These are phyloP conservation scores for Menura novaehollandiae DNA, from an alignment of 2,113 vertebrate species.

Conservation along the genomic window DNA sequence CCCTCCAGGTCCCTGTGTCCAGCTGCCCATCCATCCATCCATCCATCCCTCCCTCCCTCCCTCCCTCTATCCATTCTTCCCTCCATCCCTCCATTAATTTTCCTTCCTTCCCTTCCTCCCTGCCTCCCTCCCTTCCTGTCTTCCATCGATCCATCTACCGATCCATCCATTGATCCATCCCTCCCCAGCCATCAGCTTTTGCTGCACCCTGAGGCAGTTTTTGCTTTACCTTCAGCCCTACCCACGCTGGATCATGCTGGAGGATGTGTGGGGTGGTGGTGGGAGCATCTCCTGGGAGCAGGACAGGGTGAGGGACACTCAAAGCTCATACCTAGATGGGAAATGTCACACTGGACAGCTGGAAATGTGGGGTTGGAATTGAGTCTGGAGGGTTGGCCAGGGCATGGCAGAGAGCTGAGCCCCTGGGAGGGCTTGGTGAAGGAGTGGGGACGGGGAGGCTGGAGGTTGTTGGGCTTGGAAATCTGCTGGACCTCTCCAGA, in stretches of 20 bases:
- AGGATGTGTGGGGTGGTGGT: neutral
- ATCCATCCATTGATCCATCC: neutral
- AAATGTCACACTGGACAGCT: neutral
- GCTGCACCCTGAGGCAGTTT: neutral
- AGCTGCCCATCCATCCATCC: neutral
- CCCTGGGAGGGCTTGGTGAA: no score
- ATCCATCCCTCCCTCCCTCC: neutral
- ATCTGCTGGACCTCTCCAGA: neutral
- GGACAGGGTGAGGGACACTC: neutral
- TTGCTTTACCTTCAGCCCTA: neutral
- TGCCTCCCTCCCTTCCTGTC: accelerated
- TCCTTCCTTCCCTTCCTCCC: neutral
- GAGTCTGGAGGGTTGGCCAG: neutral
- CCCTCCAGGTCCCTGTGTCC: neutral
- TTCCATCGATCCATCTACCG: neutral
- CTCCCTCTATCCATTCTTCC: neutral
- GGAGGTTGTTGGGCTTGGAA: neutral
- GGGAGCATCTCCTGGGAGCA: neutral
- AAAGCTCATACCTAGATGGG: neutral
- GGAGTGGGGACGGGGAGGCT: neutral
- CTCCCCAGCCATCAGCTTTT: neutral
- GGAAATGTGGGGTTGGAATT: neutral
- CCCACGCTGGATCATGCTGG: accelerated
- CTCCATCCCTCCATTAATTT: neutral
- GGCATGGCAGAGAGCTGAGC: neutral